Conservation (phyloP, 2,113 vertebrate species). For the Callipepla californica region DNA sequence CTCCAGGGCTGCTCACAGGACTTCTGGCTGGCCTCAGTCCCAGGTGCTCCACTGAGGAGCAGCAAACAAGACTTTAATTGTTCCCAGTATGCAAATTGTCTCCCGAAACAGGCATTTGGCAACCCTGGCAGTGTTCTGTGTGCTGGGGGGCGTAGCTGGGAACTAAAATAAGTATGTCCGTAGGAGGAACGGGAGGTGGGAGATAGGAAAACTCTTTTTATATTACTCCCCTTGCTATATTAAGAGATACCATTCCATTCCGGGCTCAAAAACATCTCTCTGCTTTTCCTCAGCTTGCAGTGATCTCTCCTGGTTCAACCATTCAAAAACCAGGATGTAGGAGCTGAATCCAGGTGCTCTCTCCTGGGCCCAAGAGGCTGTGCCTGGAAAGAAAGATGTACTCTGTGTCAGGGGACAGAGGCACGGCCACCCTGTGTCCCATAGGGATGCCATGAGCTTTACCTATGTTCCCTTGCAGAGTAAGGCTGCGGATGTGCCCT, state of each 20-base stretch:
- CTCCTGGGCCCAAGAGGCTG: background rate
- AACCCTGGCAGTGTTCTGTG: slow-evolving; percentile 36
- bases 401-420: background rate
- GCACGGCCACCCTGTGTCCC: background rate
- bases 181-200: slow-evolving; percentile 55
- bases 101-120: slow-evolving; percentile 34
- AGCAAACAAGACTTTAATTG: slow-evolving; percentile 6
- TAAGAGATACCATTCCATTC: slow-evolving; percentile 49
- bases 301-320: background rate
- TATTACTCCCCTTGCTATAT: slow-evolving; percentile 58
- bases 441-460: background rate
- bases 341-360: background rate
- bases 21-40: background rate
- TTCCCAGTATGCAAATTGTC: slow-evolving; percentile 38
- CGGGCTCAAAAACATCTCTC: background rate
- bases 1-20: background rate
- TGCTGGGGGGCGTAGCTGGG: slow-evolving; percentile 31
- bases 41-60: background rate
- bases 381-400: background rate
- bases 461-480: background rate
- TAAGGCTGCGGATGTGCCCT: background rate
- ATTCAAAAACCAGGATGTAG: background rate
- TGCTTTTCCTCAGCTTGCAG: background rate
- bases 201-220: slow-evolving; percentile 62
- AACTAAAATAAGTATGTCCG: slow-evolving; percentile 52